Base-by-base conservation (phyloP, 2,113 vertebrate genomes). In the Hepsetus odoe region DNA sequence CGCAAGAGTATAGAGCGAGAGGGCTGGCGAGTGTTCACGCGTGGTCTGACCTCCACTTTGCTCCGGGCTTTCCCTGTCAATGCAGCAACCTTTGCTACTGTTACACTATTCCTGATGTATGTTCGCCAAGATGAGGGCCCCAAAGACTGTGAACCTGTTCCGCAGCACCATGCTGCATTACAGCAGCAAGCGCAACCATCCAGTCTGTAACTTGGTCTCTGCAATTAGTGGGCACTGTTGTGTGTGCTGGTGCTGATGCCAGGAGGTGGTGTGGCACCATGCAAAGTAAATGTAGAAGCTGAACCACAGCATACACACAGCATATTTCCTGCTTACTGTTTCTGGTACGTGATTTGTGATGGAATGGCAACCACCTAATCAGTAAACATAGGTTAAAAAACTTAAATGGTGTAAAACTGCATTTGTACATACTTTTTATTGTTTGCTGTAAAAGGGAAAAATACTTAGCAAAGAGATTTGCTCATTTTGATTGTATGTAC, bases 51-150 rank as follows among this genome's bases (percentile, higher is more conserved):
- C 3, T 98, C 98, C 84, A 99, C 98, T 0, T 93, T 99, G 11
- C 93, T 99, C 18, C 92, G 98, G 0, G 97, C 98, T 70, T 98
- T 99, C 82, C 98, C 98, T 0, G 98, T 98, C 82, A 99, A 99
- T 0, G 98, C 98, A 0, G 92, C 97, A 11, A 99, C 97, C 42
- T 98, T 99, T 9, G 96, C 97, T 42, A 97, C 97, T 0, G 97
- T 99, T 82, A 97, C 96, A 0, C 92, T 97, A 5, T 92, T 99
- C 84, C 95, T 99, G 0, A 93, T 93, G 86, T 96, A 97, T 0
- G 91, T 93, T 0, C 93, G 94, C 0, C 90, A 85, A 0, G 90
- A 93, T 7, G 76, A 84, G 13, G 86, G 72, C 46, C 83, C 90
- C 10, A 84, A 70, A 0, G 95, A 95, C 65, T 95, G 93, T 0